Percentiles rank a stretch among this genome's conserved stretches.
Conservation (phyloP, 1,140 invertebrate genomes). For the Meloidogyne exigua region DNA sequence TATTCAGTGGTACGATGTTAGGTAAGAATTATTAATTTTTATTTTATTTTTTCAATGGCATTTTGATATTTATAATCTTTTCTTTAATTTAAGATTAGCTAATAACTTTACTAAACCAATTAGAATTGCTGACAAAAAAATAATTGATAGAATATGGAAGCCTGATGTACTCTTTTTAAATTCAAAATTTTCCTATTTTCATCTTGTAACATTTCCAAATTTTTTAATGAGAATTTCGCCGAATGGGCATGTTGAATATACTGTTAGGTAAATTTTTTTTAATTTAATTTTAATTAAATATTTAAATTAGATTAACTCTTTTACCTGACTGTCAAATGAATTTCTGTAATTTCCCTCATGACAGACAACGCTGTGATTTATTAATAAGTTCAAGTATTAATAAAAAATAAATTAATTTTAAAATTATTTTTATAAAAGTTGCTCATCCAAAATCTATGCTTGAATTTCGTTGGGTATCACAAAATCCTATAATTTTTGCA, state of each 20-base stretch:
- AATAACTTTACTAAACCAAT: conserved; percentile 62
- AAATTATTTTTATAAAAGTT: conserved; percentile 43
- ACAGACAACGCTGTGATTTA: conserved; percentile 57
- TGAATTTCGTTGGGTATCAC: conserved; percentile 48
- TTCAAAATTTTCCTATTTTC: conserved; percentile 61
- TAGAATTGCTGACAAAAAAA: conserved; percentile 53
- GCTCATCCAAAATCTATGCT: conserved; percentile 56
- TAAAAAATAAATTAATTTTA: not conserved
- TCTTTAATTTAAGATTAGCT: conserved; percentile 41
- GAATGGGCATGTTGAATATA: conserved; percentile 55
- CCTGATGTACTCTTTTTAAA: conserved; percentile 59
- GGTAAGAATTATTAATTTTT: not conserved
- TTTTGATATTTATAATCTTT: not conserved
- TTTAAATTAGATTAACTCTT: conserved; percentile 31
- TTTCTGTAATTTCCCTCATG: conserved; percentile 60
- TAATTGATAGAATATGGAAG: conserved; percentile 59
- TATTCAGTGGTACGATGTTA: conserved; percentile 49
- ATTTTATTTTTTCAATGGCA: no score
- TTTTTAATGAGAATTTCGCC: conserved; percentile 60
- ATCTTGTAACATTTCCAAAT: conserved; percentile 60
- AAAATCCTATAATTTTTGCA: conserved; percentile 47
- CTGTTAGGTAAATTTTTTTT: conserved; percentile 44
- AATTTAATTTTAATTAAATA: not conserved
- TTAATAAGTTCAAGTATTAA: conserved; percentile 57
- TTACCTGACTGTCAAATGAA: conserved; percentile 57